Conservation (phyloP, 2,888 invertebrate species). For the Strigamia crassipes region DNA sequence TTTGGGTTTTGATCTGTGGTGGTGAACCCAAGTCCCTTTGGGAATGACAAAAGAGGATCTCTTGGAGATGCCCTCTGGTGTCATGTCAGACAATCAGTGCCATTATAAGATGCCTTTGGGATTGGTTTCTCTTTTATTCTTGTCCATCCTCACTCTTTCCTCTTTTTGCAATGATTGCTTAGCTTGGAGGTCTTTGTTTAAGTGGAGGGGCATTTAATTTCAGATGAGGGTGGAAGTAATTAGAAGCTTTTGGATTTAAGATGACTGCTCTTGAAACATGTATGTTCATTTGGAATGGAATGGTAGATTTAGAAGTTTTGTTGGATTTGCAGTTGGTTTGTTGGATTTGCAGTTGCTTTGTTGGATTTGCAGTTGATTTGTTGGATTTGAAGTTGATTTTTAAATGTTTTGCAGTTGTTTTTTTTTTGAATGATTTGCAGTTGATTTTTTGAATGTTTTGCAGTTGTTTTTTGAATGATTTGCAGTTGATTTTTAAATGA, state of each 20-base stretch:
- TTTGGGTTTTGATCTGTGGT: not conserved
- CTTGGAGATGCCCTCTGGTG: conserved; percentile 1
- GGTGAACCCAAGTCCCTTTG: not conserved
- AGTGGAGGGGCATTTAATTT: not conserved
- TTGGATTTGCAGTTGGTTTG: too few relatives aligned
- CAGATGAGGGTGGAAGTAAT: not conserved
- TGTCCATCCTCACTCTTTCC: not conserved
- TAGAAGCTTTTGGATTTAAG: not conserved
- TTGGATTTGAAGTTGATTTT: too few relatives aligned
- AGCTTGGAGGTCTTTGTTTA: not conserved
- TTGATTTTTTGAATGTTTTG: too few relatives aligned
- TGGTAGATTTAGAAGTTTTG: too few relatives aligned
- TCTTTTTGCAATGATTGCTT: not conserved
- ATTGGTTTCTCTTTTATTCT: not conserved
- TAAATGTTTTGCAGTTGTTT: too few relatives aligned
- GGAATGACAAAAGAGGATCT: conserved; percentile 3
- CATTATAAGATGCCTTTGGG: conserved; percentile 38
- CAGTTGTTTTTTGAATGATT: too few relatives aligned
- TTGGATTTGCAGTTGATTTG: too few relatives aligned
- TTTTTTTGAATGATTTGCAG: too few relatives aligned
- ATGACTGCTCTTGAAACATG: too few relatives aligned
- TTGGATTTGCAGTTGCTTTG: too few relatives aligned
- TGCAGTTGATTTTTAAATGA: too few relatives aligned
- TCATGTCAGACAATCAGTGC: conserved; percentile 28
- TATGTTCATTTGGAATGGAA: too few relatives aligned